Evolutionary conservation across 2,797 vertebrate genomes (phyloP).

Genomic region (Gymnothorax javanicus): DNA sequence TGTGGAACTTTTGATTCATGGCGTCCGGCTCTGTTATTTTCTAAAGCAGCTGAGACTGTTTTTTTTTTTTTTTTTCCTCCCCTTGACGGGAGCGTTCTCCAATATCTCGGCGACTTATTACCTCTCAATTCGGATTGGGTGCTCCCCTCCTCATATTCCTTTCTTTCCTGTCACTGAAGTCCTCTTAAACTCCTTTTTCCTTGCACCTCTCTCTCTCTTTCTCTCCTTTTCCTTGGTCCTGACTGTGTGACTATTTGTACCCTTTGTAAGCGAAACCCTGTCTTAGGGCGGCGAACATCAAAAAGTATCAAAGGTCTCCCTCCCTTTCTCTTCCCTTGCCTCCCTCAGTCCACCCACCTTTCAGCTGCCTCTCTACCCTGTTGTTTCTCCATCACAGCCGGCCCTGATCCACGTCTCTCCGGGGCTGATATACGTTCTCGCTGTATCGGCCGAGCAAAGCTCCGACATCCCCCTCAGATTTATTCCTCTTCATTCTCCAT

Average conservation of each 20-base stretch:
- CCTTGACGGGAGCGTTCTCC: not conserved
- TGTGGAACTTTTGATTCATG: constrained; percentile 72
- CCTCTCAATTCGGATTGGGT: constrained; percentile 20
- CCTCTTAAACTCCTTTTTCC: not conserved
- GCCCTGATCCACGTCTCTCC: not conserved
- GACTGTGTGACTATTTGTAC: too few relatives aligned
- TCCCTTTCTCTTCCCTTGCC: too few relatives aligned
- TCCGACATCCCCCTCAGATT: not conserved
- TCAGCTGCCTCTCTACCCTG: not conserved
- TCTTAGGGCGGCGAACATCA: too few relatives aligned
- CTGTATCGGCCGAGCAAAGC: not conserved
- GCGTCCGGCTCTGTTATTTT: constrained; percentile 54
- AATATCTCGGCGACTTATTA: constrained; percentile 5
- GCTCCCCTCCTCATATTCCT: constrained; percentile 21
- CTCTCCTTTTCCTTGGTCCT: too few relatives aligned
- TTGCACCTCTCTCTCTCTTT: not conserved
- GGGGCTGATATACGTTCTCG: not conserved
- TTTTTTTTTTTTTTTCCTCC: not conserved
- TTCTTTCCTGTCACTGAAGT: not conserved
- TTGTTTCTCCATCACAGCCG: not conserved
- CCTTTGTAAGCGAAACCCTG: too few relatives aligned
- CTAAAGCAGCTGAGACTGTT: constrained; percentile 38
- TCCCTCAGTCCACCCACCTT: not conserved
- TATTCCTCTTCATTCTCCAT: constrained; percentile 15
- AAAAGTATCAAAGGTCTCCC: too few relatives aligned